Evolutionary conservation across 2,888 invertebrate genomes (phyloP).

Genomic region (Torymus tubicola): DNA sequence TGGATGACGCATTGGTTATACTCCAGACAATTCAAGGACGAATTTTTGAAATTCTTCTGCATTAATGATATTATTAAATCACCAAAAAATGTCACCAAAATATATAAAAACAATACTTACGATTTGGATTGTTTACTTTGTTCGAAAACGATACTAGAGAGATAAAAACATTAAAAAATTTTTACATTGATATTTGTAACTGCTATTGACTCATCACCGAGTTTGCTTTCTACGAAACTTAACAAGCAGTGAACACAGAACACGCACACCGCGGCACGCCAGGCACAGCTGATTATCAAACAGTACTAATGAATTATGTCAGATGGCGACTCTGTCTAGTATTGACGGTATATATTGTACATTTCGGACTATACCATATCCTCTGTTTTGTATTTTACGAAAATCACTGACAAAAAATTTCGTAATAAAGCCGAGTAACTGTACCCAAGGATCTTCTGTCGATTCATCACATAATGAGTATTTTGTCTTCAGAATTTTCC

Average conservation of each 20-base stretch:
- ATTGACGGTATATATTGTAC: too few species aligned
- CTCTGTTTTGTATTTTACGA: too few species aligned
- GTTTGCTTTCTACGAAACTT: too few species aligned
- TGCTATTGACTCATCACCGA: constrained; percentile 20
- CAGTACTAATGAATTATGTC: neutral
- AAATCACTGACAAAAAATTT: too few species aligned
- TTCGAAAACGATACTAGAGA: neutral
- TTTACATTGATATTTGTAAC: neutral
- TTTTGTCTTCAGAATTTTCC: too few species aligned
- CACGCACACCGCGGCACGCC: too few species aligned
- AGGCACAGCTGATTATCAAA: constrained; percentile 21
- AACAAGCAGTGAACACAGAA: too few species aligned
- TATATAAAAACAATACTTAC: neutral
- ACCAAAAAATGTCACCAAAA: neutral
- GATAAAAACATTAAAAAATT: neutral
- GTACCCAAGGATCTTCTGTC: too few species aligned
- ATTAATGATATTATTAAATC: neutral
- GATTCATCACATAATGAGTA: too few species aligned
- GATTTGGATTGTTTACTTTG: neutral
- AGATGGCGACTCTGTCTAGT: constrained; percentile 16
- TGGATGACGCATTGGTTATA: constrained; percentile 14
- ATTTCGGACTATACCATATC: too few species aligned
- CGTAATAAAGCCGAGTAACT: too few species aligned
- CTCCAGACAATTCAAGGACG: constrained; percentile 8
- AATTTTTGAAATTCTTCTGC: constrained; percentile 16